These are phyloP conservation scores for Urocitellus parryii DNA, from an alignment of 2,113 vertebrate species.

Conservation along the genomic window DNA sequence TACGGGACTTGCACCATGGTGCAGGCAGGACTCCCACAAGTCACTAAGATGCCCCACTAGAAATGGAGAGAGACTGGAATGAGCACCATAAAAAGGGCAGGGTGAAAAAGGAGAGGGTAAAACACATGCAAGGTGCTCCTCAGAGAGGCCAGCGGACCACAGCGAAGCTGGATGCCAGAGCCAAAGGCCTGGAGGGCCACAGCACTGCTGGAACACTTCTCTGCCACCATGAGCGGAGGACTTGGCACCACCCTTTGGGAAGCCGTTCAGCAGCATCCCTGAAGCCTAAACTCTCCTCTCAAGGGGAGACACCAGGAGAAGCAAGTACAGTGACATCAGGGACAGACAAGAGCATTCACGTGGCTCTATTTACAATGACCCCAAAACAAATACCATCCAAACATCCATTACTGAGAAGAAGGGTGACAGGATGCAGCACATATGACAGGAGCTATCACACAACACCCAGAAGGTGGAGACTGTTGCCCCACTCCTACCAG, in stretches of 20 bases:
- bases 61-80: background rate
- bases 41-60: background rate
- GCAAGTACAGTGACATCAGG: fast-evolving
- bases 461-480: background rate
- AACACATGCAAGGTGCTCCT: background rate
- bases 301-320: fast-evolving
- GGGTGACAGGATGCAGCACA: fast-evolving
- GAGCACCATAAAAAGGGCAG: background rate
- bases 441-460: background rate
- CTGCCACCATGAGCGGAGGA: background rate
- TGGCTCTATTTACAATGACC: fast-evolving
- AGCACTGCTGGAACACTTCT: too few species aligned
- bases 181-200: too few species aligned
- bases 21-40: background rate
- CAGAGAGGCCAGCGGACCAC: background rate
- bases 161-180: background rate
- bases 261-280: too few species aligned
- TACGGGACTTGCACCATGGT: fast-evolving
- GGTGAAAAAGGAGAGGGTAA: too few species aligned
- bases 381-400: fast-evolving
- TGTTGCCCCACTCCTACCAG: background rate
- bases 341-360: fast-evolving
- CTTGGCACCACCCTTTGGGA: too few species aligned
- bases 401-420: fast-evolving
- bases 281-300: background rate